Conservation (phyloP, 2,888 invertebrate species). For the Microdon myrmicae region DNA sequence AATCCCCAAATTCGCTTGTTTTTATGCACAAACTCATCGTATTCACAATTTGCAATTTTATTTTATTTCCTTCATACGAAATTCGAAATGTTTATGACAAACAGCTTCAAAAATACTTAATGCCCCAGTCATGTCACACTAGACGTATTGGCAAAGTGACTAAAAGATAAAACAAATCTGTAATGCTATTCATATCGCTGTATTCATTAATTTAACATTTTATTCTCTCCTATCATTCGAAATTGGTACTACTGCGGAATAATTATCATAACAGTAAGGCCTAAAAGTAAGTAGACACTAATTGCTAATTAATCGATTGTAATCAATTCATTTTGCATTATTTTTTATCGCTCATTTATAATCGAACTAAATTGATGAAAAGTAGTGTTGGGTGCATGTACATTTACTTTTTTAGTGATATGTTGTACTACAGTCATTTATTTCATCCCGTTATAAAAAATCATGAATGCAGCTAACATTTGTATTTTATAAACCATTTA, state of each 20-base stretch:
- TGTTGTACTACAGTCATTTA: no score
- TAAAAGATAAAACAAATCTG: neutral
- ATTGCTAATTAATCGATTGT: neutral
- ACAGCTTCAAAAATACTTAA: no score
- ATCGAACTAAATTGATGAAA: no score
- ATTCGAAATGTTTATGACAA: no score
- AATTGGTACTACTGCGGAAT: slow-evolving; percentile 27
- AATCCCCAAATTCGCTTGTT: slow-evolving; percentile 17
- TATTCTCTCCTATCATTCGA: slow-evolving; percentile 25
- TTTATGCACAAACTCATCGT: neutral
- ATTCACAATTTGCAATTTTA: neutral
- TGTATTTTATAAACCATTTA: no score
- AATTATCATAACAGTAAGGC: slow-evolving; percentile 46
- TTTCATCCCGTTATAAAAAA: no score
- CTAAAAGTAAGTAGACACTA: slow-evolving; percentile 49
- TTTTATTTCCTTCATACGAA: neutral
- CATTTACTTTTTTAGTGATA: no score
- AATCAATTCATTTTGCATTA: slow-evolving; percentile 2
- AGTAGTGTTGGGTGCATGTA: no score
- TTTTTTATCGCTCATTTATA: neutral
- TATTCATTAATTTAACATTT: slow-evolving; percentile 29
- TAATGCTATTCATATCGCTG: slow-evolving; percentile 30
- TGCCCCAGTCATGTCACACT: no score
- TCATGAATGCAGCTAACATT: no score
- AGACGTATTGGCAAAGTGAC: no score